phyloP scores from a whole-genome alignment of 2,113 vertebrate genomes.

The Hippocampus abdominalis region DNA sequence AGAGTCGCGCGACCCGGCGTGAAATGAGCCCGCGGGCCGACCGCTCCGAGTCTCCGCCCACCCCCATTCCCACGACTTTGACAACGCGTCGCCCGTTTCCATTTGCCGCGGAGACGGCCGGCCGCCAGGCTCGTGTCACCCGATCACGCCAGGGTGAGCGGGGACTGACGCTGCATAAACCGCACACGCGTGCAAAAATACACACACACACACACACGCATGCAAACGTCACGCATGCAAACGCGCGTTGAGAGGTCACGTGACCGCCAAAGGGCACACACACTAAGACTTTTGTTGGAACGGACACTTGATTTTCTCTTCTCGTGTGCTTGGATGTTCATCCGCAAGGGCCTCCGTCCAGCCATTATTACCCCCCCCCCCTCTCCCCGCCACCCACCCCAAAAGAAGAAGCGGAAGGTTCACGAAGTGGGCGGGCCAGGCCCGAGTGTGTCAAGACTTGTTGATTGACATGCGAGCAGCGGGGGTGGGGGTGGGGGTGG shows the following conservation, averaged over 20 bases:
- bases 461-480: conserved; percentile 13
- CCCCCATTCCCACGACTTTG: not conserved
- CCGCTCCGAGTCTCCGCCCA: not conserved
- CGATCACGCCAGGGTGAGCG: not conserved
- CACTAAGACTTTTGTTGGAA: conserved; percentile 1
- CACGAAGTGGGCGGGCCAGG: not conserved
- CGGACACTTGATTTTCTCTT: not conserved
- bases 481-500: not conserved
- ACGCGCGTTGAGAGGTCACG: not conserved
- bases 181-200: not conserved
- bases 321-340: not conserved
- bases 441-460: not conserved
- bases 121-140: not conserved
- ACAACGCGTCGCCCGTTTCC: not conserved
- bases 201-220: not conserved
- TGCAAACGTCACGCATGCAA: conserved; percentile 7
- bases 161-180: not conserved
- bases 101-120: not conserved
- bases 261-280: not conserved
- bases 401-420: not conserved
- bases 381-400: too few relatives aligned
- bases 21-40: conserved; percentile 4
- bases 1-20: conserved; percentile 16
- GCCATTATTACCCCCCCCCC: too few relatives aligned
- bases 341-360: too few relatives aligned